These are phyloP conservation scores for Globodera rostochiensis DNA, from an alignment of 1,140 invertebrate species.

Conservation along the genomic window DNA sequence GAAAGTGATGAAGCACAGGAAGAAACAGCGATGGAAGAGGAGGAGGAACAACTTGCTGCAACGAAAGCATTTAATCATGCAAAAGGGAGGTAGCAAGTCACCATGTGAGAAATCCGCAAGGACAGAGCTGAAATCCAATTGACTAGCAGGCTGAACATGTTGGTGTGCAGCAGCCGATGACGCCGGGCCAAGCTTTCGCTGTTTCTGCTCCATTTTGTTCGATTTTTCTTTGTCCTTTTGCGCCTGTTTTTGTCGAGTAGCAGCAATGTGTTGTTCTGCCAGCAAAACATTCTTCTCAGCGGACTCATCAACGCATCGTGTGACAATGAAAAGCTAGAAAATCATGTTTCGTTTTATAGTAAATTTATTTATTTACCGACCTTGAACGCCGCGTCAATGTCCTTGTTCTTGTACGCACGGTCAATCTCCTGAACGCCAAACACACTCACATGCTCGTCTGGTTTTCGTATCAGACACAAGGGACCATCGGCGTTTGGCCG, in stretches of 20 bases:
- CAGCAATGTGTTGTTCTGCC: constrained; percentile 43
- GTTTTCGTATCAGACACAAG: constrained; percentile 40
- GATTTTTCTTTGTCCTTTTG: constrained; percentile 46
- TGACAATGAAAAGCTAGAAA: constrained; percentile 41
- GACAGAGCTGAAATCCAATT: not conserved
- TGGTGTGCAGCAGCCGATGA: constrained; percentile 5
- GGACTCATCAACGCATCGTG: constrained; percentile 38
- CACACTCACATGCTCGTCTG: constrained; percentile 52
- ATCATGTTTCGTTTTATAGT: not conserved
- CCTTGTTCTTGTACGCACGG: constrained; percentile 54
- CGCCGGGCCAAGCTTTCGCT: constrained; percentile 12
- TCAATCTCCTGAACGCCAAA: constrained; percentile 60
- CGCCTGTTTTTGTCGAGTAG: constrained; percentile 45
- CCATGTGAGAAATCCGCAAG: not conserved
- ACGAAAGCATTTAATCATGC: not conserved
- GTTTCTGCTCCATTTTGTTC: constrained; percentile 33
- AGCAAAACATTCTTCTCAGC: constrained; percentile 29
- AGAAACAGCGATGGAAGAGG: constrained; percentile 1
- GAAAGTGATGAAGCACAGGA: constrained; percentile 7
- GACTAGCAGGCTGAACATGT: not conserved
- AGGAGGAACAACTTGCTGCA: constrained; percentile 4
- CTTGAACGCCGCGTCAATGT: constrained; percentile 57
- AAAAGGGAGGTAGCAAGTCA: not conserved
- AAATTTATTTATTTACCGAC: constrained; percentile 10
- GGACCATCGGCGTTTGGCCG: constrained; percentile 52